Evolutionary conservation across 2,888 invertebrate genomes (phyloP), one percentile per base, ranked within the genome.

Genomic region (Linnaemya tessellans): DNA sequence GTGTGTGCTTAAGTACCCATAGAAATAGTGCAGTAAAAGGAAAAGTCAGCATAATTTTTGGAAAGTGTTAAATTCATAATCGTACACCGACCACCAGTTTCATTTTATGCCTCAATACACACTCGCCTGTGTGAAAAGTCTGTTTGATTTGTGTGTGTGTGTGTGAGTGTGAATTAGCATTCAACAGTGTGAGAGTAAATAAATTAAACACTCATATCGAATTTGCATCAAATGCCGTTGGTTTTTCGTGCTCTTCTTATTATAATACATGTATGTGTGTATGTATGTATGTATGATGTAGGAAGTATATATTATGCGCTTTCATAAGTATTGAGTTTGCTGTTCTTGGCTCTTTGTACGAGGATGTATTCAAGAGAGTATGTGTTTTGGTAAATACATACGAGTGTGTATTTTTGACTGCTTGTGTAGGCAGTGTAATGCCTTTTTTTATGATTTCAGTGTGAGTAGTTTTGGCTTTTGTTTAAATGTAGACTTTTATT

Each of bases 161-260:
- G 67, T 65, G 22, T 62, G 38, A 74, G 74, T 74, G 46, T 65
- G 71, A n/a, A 70, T 62, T 60, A 65, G 41, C 75, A 79, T 82
- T 79, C 79, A 85, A 79, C 78, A 74, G 71, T 67, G 75, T 65
- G 82, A 77, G 80, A 83, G 84, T 73, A 78, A 43, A 79, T 71
- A 78, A 78, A 54, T 82, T 71, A 49, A 68, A 62, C 30, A 54
- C 81, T 67, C 65, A 65, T 38, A 73, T 25, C 30, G 25, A 60
- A 49, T 30, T 54, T 62, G 51, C 58, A 67, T 18, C 30, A 67
- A 80, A 4, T 35, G 60, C 38, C 18, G 49, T 60, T 60, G 5
- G n/a, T 20, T 51, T 35, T 18, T 20, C 46, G 18, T 49, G 38
- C 25, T 49, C 56, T 30, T 43, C 11, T n/a, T 9, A 51, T 15